Percentiles rank a stretch among this genome's conserved stretches.
Conservation (phyloP, 2,888 invertebrate genomes). For the Lissocephala sabroskyi region DNA sequence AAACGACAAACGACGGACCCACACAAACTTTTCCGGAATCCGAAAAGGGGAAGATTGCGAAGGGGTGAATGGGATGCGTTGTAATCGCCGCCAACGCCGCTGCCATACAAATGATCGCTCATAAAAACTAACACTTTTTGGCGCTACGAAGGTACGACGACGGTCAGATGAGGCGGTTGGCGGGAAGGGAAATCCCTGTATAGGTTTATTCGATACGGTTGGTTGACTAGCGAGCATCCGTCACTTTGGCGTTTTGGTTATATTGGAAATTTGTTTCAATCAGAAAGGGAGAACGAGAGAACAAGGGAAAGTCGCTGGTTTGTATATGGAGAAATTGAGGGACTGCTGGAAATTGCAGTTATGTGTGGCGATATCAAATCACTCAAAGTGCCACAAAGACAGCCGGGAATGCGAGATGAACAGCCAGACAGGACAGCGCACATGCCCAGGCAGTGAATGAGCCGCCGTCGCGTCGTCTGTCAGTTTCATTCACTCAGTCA, state of each 20-base stretch:
- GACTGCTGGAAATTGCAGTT: slow-evolving; percentile 20
- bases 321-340: no score
- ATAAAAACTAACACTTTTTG: slow-evolving; percentile 63
- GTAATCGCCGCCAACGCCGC: not conserved
- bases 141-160: slow-evolving; percentile 26
- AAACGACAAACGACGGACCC: slow-evolving; percentile 10
- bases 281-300: slow-evolving; percentile 36
- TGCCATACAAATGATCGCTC: slow-evolving; percentile 54
- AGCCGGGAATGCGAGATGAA: slow-evolving; percentile 32
- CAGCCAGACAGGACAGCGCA: no score
- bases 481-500: not conserved
- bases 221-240: slow-evolving; percentile 34
- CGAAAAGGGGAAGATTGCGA: slow-evolving; percentile 12
- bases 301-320: not conserved
- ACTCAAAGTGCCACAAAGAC: slow-evolving; percentile 62
- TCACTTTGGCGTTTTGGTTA: slow-evolving; percentile 36
- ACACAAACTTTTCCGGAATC: slow-evolving; percentile 31
- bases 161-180: not conserved
- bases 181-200: not conserved
- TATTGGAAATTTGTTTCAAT: slow-evolving; percentile 66
- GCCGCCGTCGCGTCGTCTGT: no score
- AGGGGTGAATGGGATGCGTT: not conserved
- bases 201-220: slow-evolving; percentile 25
- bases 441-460: no score
- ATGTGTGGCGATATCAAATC: slow-evolving; percentile 57